Base-by-base conservation (phyloP, 2,113 vertebrate genomes). In the Caretta caretta region DNA sequence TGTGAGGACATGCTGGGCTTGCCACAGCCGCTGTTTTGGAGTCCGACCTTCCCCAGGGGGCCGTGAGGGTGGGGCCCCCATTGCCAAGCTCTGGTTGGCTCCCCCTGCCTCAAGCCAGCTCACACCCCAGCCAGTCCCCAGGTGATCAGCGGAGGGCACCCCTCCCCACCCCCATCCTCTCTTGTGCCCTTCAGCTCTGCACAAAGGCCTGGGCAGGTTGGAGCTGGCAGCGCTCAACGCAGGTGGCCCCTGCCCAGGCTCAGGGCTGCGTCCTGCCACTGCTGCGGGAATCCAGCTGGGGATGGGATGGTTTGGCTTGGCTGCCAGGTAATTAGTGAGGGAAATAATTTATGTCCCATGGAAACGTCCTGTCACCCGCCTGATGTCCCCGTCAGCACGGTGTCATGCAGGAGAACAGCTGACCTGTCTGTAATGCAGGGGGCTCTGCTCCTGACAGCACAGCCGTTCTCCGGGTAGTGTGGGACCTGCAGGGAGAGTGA, bases 321-420 rank as follows among this genome's bases (percentile, higher is more conserved):
- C 87, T 93, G 72, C 76, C 57, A 53, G 87, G 72, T 90, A 82
- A 93, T 87, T 69, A n/a, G 59, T 11, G 87, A 93, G 62, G 87
- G 76, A 86, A 90, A 86, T 86, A 65, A 54, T 82, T 86, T 86
- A n/a, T 87, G 80, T 56, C 69, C 85, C 53, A 54, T 84, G 85
- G 72, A 91, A 84, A 91, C 80, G 46, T 65, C 82, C 79, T 81
- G 83, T 93, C 89, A 72, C 85, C 85, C 57, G 54, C 82, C 88
- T 86, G 86, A 88, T 57, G 65, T 51, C 81, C 76, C 87, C 59
- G 59, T 49, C 65, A 51, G 88, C 48, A 49, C 84, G 59, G 42
- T 86, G 85, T 86, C 86, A 91, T 87, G 83, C 59, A 88, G 29
- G 65, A 82, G 62, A 90, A 83, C 82, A 90, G 85, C 91, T 90